Conservation (phyloP, 1,140 invertebrate genomes). For the Achatina immaculata region DNA sequence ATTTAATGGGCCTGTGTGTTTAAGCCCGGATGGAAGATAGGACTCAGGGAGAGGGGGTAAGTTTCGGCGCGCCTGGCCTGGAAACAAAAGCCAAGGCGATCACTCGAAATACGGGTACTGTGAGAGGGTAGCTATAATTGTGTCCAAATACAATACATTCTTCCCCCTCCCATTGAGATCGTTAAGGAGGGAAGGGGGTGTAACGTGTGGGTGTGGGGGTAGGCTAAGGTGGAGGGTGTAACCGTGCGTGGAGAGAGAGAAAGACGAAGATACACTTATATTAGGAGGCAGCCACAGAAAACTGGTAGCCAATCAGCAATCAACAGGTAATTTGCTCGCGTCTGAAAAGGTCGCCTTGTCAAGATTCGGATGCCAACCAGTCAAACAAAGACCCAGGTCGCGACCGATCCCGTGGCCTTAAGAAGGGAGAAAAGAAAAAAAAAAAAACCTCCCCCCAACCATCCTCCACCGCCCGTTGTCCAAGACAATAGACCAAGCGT, state of each 20-base stretch:
- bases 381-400: slow-evolving; percentile 14
- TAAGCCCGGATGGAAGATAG: background rate
- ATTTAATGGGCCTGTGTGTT: background rate
- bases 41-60: too few species aligned
- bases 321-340: slow-evolving; percentile 11
- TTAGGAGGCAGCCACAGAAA: too few species aligned
- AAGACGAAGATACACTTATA: too few species aligned
- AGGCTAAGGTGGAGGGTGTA: background rate
- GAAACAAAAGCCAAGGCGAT: background rate
- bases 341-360: background rate
- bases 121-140: background rate
- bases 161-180: background rate
- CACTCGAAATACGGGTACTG: background rate
- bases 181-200: background rate
- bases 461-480: background rate
- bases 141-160: background rate
- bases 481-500: background rate
- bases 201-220: too few species aligned
- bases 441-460: too few species aligned
- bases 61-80: too few species aligned
- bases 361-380: background rate
- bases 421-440: too few species aligned
- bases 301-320: background rate
- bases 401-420: slow-evolving; percentile 17
- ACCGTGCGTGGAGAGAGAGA: too few species aligned